A percentile compares a stretch with the other conserved stretches of the same genome.
phyloP scores from a whole-genome alignment of 2,797 vertebrate genomes.

The Acrossocheilus wenchowensis region DNA sequence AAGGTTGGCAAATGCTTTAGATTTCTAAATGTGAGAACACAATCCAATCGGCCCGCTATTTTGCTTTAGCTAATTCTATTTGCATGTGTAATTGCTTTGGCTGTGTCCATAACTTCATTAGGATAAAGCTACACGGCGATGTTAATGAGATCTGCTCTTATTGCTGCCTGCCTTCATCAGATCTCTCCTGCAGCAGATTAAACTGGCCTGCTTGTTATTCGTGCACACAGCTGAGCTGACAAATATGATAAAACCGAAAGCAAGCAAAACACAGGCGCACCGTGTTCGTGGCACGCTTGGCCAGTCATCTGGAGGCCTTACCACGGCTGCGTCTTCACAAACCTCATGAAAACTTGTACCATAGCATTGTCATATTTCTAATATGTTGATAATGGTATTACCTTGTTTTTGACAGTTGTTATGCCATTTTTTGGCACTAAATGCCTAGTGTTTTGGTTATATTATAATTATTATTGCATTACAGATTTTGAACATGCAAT shows the following conservation, averaged over 20 bases:
- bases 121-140: constrained; percentile 76
- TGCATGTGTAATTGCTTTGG: constrained; percentile 81
- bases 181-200: constrained; percentile 66
- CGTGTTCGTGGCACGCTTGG: constrained; percentile 1
- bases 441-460: background rate
- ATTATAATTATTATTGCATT: background rate
- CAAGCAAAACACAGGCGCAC: constrained; percentile 31
- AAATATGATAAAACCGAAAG: constrained; percentile 56
- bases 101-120: constrained; percentile 82
- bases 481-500: background rate
- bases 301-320: constrained; percentile 19
- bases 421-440: background rate
- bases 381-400: background rate
- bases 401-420: background rate
- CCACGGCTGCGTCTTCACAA: background rate
- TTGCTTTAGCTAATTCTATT: constrained; percentile 80
- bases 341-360: constrained; percentile 19
- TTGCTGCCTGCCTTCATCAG: constrained; percentile 82
- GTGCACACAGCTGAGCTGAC: constrained; percentile 54
- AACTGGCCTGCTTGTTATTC: constrained; percentile 59
- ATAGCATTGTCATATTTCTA: background rate
- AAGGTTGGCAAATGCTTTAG: constrained; percentile 70
- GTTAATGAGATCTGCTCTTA: constrained; percentile 83
- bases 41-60: constrained; percentile 75
- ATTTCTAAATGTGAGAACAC: constrained; percentile 78